phyloP scores from a whole-genome alignment of 2,888 invertebrate species.

The Calameuta filiformis region DNA sequence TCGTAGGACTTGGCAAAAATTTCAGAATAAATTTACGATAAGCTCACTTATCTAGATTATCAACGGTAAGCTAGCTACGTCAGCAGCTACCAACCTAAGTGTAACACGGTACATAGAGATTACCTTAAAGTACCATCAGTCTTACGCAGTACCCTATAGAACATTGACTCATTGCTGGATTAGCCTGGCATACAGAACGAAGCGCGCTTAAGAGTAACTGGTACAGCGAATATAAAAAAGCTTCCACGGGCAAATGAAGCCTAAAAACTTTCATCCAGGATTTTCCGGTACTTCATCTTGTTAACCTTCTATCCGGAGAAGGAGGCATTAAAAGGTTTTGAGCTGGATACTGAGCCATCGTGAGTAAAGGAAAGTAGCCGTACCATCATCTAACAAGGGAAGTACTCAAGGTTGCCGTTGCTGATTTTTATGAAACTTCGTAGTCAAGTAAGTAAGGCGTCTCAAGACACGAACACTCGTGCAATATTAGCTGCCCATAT shows the following conservation, averaged over 20 bases:
- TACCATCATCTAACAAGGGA: background rate
- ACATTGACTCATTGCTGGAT: background rate
- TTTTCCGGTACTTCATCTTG: conserved; percentile 3
- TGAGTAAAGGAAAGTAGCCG: background rate
- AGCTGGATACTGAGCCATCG: background rate
- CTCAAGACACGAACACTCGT: too few species aligned
- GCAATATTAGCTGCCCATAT: too few species aligned
- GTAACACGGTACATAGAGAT: background rate
- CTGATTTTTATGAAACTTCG: too few species aligned
- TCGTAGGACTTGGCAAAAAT: background rate
- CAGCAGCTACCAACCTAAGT: background rate
- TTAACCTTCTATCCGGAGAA: conserved; percentile 13
- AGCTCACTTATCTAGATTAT: background rate
- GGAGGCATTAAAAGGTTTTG: background rate
- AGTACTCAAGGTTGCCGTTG: too few species aligned
- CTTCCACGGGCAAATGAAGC: conserved; percentile 5
- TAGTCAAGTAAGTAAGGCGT: too few species aligned
- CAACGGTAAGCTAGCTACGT: background rate
- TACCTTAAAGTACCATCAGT: background rate
- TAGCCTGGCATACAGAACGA: background rate
- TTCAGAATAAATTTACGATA: background rate
- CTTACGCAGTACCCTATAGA: background rate
- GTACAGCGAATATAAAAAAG: background rate
- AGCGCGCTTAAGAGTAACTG: background rate
- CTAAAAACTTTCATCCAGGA: conserved; percentile 9